Percentiles rank a stretch among this genome's conserved stretches.
Conservation (phyloP, 2,113 vertebrate species). For the Malurus cyaneus region DNA sequence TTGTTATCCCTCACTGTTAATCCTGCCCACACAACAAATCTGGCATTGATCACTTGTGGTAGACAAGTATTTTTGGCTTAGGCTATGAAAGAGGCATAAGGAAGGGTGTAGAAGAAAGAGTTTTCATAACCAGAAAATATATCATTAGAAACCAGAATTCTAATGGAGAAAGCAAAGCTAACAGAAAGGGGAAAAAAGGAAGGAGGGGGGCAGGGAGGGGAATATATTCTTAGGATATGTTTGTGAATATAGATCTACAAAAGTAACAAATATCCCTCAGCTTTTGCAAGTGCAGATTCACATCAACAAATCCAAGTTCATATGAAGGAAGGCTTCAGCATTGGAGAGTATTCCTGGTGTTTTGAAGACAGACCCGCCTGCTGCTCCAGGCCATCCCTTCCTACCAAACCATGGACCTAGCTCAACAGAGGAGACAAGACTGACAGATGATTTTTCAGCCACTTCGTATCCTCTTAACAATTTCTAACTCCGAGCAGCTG, state of each 20-base stretch:
- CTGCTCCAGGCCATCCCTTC: neutral
- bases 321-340: neutral
- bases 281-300: neutral
- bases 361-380: neutral
- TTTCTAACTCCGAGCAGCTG: neutral
- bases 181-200: neutral
- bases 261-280: neutral
- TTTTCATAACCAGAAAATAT: neutral
- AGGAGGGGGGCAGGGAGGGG: rapidly evolving
- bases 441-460: neutral
- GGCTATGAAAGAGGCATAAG: neutral
- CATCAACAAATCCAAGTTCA: neutral
- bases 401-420: neutral
- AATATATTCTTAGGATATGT: neutral
- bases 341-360: neutral
- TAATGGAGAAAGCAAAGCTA: neutral
- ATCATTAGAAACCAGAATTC: neutral
- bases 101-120: neutral
- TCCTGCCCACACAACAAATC: slow-evolving; percentile 55
- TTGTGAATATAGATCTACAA: neutral
- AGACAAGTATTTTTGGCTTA: slow-evolving; percentile 28
- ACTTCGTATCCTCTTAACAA: neutral
- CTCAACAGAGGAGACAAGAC: neutral
- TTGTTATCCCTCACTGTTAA: slow-evolving; percentile 25
- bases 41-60: slow-evolving; percentile 44